Base-by-base conservation (phyloP, 2,888 invertebrate species). In the Neoscelio sp. region DNA sequence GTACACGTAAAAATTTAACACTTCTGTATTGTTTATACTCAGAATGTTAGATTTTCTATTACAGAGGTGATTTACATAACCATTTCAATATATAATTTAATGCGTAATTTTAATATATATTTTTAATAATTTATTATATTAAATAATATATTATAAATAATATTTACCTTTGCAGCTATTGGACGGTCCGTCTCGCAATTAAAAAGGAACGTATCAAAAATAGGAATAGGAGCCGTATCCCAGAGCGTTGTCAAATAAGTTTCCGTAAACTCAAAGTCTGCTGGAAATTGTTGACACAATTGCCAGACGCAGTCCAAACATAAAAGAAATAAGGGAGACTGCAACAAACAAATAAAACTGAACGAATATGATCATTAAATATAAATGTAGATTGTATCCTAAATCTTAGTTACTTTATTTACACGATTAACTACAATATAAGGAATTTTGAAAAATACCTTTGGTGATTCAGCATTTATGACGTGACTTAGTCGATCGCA, bases 271-370 rank as follows among this genome's bases (percentile, higher is more conserved):
- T 98, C 96, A 91, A 99, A 98, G 83, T 95, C 94, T 0, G 95
- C 93, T 0, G 98, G 98, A 91, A 95, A 97, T 91, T 98, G 98
- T 84, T 95, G 94, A 83, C 95, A 91, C 56, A 99, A 92, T 91
- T 99, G 99, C 96, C 97, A 98, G 62, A 95, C 95, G 90, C 97
- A 97, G 91, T 99, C 99, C 84, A 99, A 93, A 91, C 97, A 98
- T 50, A 99, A 91, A 46, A 98, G 93, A 89, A 98, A 96, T 52
- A 98, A 92, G 0, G 98, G 98, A 50, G 96, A 94, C 91, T 95
- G 93, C 78, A 93, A 82, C 67, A 80, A 60, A 50, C 0, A 48
- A 58, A 54, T n/a, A n/a, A n/a, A n/a, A n/a, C n/a, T n/a, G n/a
- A n/a, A n/a, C n/a, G n/a, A n/a, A n/a, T n/a, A n/a, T n/a, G 18